Base-by-base conservation (phyloP, 92 coral and sea anemone genomes). In the Bergia puertoricense region DNA sequence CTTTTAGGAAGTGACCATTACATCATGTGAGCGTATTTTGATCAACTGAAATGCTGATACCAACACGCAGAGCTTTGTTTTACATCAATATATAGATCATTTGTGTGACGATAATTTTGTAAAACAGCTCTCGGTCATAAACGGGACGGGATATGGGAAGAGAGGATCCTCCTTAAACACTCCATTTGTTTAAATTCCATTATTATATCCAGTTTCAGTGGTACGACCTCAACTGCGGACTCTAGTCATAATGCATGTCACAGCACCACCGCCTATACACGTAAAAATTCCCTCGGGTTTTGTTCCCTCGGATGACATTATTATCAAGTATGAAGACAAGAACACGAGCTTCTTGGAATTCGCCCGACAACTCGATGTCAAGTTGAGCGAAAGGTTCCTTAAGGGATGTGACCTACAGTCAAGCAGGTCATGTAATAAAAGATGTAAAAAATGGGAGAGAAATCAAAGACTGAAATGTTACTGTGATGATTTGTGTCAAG, bases 401-500 rank as follows among this genome's bases (percentile, higher is more conserved):
- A 7, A 13, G 0, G 82, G 82, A 8, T 79, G 82, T 48, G 82
- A 51, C 15, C 44, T 79, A 46, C 18, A 79, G 2, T 5, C 41
- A 18, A 46, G 18, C 68, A 79, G 82, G 22, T 79, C 82, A 42
- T 79, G 82, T 68, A 50, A 44, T 0, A 22, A 39, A 2, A 15
- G 82, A 79, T 79, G 82, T 79, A 68, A 42, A 50, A 79, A 48
- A 46, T 48, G 69, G 82, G 68, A 79, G 8, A 79, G 82, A 79
- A 42, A 76, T 16, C 1, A 76, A 76, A 40, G 23, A 16, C 54
- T 40, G 51, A 76, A 76, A 43, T 76, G 82, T 79, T 79, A 79
- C 67, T 79, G 82, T 54, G 82, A 79, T 30, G 66, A 79, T n/a
- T 44, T 79, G 13, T 79, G 82, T 79, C 82, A 48, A n/a, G 82